phyloP scores from a whole-genome alignment of 2,113 vertebrate genomes.

The Melanocharis versteri region DNA sequence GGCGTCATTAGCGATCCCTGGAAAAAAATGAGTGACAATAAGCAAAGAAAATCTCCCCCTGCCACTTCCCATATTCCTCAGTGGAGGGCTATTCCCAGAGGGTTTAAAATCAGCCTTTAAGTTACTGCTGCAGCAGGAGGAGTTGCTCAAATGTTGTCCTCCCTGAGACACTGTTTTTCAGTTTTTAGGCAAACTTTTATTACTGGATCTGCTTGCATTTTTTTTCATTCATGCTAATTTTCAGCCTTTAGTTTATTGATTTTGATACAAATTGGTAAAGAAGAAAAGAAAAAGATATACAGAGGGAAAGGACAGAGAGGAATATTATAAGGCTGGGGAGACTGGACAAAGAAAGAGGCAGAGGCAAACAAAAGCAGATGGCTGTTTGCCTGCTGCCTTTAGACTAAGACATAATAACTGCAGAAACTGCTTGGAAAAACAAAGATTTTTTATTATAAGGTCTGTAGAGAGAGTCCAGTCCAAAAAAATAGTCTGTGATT shows the following conservation, averaged over 20 bases:
- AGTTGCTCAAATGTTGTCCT: background rate
- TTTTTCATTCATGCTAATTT: background rate
- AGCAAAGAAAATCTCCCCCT: background rate
- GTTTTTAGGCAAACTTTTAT: background rate
- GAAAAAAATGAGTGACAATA: background rate
- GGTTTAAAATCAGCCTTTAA: background rate
- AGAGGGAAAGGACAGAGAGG: background rate
- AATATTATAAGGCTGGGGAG: background rate
- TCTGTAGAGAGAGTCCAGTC: background rate
- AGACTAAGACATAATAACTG: background rate
- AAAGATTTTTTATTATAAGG: background rate
- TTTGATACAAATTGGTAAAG: background rate
- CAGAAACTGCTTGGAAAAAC: background rate
- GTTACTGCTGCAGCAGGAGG: background rate
- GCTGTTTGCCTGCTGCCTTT: background rate
- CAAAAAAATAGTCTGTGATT: background rate
- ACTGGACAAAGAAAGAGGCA: background rate
- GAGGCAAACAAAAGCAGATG: background rate
- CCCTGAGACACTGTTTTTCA: background rate
- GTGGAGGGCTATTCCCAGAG: background rate
- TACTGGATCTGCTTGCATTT: background rate
- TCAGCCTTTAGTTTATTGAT: background rate
- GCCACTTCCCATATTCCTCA: background rate
- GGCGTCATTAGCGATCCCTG: background rate
- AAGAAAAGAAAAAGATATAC: background rate